Percentiles rank a stretch among this genome's conserved stretches.
These are phyloP conservation scores for Electrophaes corylata DNA, from an alignment of 2,888 invertebrate species.

Conservation along the genomic window DNA sequence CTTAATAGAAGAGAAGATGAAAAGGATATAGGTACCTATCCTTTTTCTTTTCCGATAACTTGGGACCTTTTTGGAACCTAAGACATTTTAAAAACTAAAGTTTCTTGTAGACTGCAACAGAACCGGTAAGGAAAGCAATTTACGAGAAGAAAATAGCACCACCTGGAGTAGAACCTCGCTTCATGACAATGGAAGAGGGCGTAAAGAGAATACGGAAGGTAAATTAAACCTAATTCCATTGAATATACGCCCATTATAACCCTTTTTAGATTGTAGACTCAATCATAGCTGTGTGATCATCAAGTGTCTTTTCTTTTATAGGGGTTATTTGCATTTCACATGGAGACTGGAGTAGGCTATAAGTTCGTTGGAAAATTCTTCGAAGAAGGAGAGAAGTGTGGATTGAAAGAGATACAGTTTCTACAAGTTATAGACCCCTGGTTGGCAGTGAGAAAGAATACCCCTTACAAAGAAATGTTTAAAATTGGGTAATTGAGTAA, in stretches of 20 bases:
- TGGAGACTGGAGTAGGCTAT: slow-evolving; percentile 87
- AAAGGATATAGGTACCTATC: too few relatives aligned
- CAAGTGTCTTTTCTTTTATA: slow-evolving; percentile 34
- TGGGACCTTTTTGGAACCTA: too few relatives aligned
- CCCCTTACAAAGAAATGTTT: slow-evolving; percentile 85
- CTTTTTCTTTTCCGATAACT: too few relatives aligned
- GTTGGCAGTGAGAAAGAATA: slow-evolving; percentile 85
- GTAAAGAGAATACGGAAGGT: slow-evolving; percentile 82
- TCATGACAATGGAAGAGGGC: slow-evolving; percentile 86
- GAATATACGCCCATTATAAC: background rate
- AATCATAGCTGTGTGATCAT: background rate
- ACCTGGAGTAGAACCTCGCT: slow-evolving; percentile 82
- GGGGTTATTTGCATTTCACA: slow-evolving; percentile 88
- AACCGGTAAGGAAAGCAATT: slow-evolving; percentile 85
- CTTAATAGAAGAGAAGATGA: too few relatives aligned
- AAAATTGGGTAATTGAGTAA: slow-evolving; percentile 86
- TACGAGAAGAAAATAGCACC: slow-evolving; percentile 87
- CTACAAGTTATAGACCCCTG: slow-evolving; percentile 86
- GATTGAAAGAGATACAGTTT: slow-evolving; percentile 86
- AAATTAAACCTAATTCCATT: background rate
- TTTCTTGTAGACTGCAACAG: slow-evolving; percentile 84
- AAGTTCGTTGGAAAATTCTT: slow-evolving; percentile 87
- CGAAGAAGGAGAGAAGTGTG: slow-evolving; percentile 88
- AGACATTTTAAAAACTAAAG: too few relatives aligned
- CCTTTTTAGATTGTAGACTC: background rate